Evolutionary conservation across 1,140 invertebrate species (phyloP).

Genomic region (Dufourea novaeangliae): DNA sequence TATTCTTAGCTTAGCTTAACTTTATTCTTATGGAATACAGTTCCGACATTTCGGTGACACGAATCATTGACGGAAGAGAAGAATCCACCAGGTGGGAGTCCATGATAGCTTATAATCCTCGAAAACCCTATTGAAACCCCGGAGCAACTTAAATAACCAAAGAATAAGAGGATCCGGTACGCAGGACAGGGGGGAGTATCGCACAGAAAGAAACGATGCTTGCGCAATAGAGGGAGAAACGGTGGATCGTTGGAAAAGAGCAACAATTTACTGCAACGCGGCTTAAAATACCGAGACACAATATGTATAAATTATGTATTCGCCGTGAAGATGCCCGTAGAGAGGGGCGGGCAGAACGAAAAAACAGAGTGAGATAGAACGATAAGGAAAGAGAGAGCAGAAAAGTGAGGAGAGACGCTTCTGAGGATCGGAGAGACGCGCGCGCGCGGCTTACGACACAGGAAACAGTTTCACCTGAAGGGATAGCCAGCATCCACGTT

Average conservation of each 20-base stretch:
- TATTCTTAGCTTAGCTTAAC: too few species aligned
- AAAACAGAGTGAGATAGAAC: background rate
- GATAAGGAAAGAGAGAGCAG: constrained; percentile 31
- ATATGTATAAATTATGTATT: constrained; percentile 1
- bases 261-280: constrained; percentile 4
- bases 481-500: constrained; percentile 60
- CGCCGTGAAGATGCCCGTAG: background rate
- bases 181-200: background rate
- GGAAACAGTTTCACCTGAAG: constrained; percentile 75
- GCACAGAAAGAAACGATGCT: background rate
- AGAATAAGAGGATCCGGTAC: background rate
- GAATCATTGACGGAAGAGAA: background rate
- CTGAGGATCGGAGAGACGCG: constrained; percentile 66
- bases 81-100: background rate
- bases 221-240: background rate
- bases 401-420: constrained; percentile 54
- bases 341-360: background rate
- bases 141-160: background rate
- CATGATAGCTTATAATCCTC: background rate
- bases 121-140: background rate
- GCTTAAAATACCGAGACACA: background rate
- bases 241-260: background rate
- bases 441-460: constrained; percentile 77
- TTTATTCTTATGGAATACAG: too few species aligned
- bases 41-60: too few species aligned